These are phyloP conservation scores for Telmatherina bonti DNA, from an alignment of 2,797 vertebrate species.

Conservation along the genomic window DNA sequence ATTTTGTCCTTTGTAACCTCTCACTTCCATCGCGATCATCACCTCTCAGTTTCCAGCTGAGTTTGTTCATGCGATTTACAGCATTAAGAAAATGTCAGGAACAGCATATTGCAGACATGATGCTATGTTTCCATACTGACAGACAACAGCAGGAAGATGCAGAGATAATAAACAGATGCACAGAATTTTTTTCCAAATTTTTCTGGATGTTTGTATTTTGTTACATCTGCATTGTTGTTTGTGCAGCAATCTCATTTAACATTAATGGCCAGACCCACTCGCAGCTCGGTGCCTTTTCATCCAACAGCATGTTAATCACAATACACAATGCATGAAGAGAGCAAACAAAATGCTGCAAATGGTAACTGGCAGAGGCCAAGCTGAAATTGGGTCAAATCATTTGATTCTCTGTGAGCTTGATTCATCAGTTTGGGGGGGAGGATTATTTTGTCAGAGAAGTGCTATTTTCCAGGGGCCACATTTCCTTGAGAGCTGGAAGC, in stretches of 20 bases:
- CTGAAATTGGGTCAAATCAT: conserved; percentile 44
- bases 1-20: conserved; percentile 66
- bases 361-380: conserved; percentile 11
- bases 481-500: conserved; percentile 7
- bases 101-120: conserved; percentile 25
- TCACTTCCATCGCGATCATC: conserved; percentile 66
- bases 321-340: conserved; percentile 39
- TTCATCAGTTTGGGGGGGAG: conserved; percentile 23
- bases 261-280: conserved; percentile 43
- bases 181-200: neutral
- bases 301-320: conserved; percentile 49
- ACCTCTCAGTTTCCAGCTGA: conserved; percentile 61
- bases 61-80: conserved; percentile 54
- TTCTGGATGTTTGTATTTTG: neutral
- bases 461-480: conserved; percentile 8
- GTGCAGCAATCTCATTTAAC: conserved; percentile 16
- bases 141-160: neutral
- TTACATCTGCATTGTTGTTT: conserved; percentile 5
- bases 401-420: conserved; percentile 23
- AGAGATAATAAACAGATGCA: neutral
- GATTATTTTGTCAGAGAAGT: conserved; percentile 16
- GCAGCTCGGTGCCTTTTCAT: conserved; percentile 32
- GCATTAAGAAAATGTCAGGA: conserved; percentile 52
- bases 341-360: conserved; percentile 40
- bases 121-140: neutral